A percentile compares a stretch with the other conserved stretches of the same genome.
Evolutionary conservation across 2,113 vertebrate species (phyloP).

Genomic region (Equus przewalskii): DNA sequence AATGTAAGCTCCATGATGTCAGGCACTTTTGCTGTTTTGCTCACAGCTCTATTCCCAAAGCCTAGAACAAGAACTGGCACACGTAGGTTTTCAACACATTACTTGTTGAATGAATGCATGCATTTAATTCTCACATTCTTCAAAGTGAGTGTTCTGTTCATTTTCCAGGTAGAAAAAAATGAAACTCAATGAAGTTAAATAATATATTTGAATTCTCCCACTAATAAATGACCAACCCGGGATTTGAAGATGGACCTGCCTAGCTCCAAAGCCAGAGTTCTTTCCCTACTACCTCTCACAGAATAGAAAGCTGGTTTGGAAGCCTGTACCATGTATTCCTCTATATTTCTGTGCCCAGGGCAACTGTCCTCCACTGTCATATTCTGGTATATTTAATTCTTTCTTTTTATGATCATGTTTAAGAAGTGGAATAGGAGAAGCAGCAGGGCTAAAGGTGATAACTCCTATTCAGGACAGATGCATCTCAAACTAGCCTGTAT

Average conservation of each 20-base stretch:
- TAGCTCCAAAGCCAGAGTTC: background rate
- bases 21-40: background rate
- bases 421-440: background rate
- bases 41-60: background rate
- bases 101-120: background rate
- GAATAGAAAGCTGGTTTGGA: constrained; percentile 25
- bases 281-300: background rate
- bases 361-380: background rate
- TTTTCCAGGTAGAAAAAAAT: constrained; percentile 8
- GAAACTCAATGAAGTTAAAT: background rate
- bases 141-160: background rate
- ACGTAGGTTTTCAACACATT: background rate
- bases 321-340: constrained; percentile 10
- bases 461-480: background rate
- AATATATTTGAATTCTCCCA: background rate
- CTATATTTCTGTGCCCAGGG: background rate
- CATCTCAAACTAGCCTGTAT: background rate
- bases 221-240: background rate
- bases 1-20: background rate
- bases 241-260: background rate
- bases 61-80: background rate
- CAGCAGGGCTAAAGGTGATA: background rate
- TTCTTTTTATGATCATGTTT: constrained; percentile 15
- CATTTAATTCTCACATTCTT: constrained; percentile 3
- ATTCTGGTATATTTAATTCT: background rate